Percentiles rank a stretch among this genome's conserved stretches.
phyloP scores from a whole-genome alignment of 2,113 vertebrate genomes.

The Dicerorhinus sumatrensis region DNA sequence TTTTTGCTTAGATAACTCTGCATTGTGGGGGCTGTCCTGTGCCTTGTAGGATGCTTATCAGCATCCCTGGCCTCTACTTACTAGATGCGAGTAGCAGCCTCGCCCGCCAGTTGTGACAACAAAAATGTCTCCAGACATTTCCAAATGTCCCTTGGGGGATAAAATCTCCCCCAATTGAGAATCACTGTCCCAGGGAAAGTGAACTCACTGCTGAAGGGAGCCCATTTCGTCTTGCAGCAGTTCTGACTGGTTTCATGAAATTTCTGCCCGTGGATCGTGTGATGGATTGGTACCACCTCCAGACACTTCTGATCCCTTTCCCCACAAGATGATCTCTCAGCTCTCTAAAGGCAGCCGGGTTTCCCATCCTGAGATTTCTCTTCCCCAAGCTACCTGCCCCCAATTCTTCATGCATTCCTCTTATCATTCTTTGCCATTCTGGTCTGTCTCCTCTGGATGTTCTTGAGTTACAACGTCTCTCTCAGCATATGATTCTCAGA shows the following conservation, averaged over 20 bases:
- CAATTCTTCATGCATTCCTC: no score
- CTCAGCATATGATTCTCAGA: neutral
- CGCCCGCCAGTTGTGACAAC: accelerated
- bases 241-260: neutral
- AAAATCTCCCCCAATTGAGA: neutral
- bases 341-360: neutral
- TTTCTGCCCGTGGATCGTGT: neutral
- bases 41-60: no score
- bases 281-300: neutral
- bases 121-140: neutral
- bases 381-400: accelerated
- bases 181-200: neutral
- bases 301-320: no score
- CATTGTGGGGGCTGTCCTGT: no score
- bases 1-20: neutral
- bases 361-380: neutral
- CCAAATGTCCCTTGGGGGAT: neutral
- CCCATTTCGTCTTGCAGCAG: neutral
- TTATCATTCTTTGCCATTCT: accelerated
- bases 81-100: no score
- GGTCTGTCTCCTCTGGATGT: neutral
- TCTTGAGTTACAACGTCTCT: neutral
- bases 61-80: neutral
- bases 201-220: neutral
- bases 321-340: no score